Evolutionary conservation across 92 coral and sea anemone genomes (phyloP).

Genomic region (Zoanthus sansibaricus): DNA sequence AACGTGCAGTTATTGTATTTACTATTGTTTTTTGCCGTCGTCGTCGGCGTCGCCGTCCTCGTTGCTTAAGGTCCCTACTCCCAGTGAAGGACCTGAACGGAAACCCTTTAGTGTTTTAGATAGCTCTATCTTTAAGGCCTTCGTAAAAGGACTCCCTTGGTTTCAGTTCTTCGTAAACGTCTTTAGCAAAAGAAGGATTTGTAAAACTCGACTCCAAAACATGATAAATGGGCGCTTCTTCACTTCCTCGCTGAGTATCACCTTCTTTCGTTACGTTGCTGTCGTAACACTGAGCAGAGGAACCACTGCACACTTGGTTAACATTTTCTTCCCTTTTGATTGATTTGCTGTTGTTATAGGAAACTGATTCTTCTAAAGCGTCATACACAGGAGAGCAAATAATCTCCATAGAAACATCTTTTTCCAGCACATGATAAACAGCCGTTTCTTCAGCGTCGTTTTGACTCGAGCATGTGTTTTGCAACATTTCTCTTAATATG

Average conservation of each 20-base stretch:
- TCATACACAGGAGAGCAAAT: not conserved
- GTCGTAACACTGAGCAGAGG: not conserved
- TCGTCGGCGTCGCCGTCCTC: too few relatives aligned
- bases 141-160: not conserved
- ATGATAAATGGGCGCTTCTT: not conserved
- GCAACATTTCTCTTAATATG: not conserved
- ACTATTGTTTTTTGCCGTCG: too few relatives aligned
- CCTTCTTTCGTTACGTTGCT: not conserved
- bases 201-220: not conserved
- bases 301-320: not conserved
- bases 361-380: not conserved
- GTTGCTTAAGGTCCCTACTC: too few relatives aligned
- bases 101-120: too few relatives aligned
- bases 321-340: not conserved
- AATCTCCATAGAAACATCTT: not conserved
- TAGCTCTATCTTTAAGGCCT: not conserved
- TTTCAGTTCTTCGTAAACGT: not conserved
- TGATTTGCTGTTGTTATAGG: not conserved
- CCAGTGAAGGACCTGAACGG: too few relatives aligned
- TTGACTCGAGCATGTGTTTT: not conserved
- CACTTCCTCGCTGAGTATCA: not conserved
- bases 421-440: not conserved
- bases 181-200: not conserved
- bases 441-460: not conserved
- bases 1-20: too few relatives aligned